Evolutionary conservation across 2,797 vertebrate genomes (phyloP).

Genomic region (Tokudaia muenninki): DNA sequence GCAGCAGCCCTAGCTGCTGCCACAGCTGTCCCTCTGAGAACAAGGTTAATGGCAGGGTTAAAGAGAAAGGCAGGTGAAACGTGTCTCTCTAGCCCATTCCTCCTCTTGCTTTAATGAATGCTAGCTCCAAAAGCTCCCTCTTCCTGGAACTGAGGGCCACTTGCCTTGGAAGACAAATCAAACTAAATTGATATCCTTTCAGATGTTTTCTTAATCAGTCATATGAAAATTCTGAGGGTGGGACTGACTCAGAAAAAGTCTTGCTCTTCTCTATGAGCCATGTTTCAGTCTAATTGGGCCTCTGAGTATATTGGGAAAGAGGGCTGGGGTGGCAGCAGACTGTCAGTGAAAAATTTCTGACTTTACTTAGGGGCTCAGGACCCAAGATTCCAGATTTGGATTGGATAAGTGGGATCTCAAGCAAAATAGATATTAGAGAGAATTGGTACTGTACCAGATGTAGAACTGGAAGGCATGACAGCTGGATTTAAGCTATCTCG

Average conservation of each 20-base stretch:
- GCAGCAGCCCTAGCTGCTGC: neutral
- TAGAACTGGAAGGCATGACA: neutral
- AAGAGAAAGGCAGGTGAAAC: conserved; percentile 65
- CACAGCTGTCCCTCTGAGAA: conserved; percentile 23
- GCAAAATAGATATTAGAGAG: conserved; percentile 5
- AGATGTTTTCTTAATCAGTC: conserved; percentile 56
- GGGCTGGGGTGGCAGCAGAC: neutral
- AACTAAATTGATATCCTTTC: conserved; percentile 48
- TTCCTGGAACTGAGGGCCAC: conserved; percentile 35
- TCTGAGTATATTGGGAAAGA: conserved; percentile 10
- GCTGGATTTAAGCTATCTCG: neutral
- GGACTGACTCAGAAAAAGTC: conserved; percentile 19
- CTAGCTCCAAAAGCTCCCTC: conserved; percentile 23
- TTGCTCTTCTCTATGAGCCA: neutral
- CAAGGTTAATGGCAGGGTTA: conserved; percentile 59
- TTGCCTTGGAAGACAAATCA: conserved; percentile 32
- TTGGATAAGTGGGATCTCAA: conserved; percentile 3
- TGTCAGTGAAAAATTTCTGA: neutral
- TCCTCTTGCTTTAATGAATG: conserved; percentile 67
- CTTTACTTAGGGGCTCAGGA: neutral
- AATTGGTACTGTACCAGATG: neutral
- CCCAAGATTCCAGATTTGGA: neutral
- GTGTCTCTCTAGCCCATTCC: neutral
- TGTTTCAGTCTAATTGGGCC: neutral
- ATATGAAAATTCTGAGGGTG: conserved; percentile 19